These are phyloP conservation scores for Tychaedon coryphoeus DNA, from an alignment of 2,113 vertebrate species.

Conservation along the genomic window DNA sequence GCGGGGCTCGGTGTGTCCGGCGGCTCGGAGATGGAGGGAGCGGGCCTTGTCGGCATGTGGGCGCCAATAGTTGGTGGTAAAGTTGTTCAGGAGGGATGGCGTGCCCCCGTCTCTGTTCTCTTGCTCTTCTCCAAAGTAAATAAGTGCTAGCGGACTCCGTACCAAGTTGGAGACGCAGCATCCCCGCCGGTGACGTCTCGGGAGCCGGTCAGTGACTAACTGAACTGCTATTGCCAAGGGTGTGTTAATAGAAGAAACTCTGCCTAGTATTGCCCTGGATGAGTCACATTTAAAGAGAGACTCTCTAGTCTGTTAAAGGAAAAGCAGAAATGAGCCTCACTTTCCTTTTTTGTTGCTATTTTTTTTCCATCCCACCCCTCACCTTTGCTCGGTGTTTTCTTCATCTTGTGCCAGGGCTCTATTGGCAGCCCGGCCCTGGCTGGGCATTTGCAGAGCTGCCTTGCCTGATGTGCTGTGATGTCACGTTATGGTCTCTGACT, in stretches of 20 bases:
- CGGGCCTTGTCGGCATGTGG: not conserved
- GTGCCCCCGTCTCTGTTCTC: no score
- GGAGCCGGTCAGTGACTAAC: constrained; percentile 47
- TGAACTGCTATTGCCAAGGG: constrained; percentile 37
- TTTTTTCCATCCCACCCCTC: not conserved
- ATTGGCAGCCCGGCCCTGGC: rapidly evolving
- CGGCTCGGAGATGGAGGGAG: not conserved
- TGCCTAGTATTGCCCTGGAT: constrained; percentile 31
- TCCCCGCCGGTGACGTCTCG: not conserved
- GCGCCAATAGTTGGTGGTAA: not conserved
- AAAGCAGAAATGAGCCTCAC: not conserved
- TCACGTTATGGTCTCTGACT: not conserved
- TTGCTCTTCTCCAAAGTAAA: not conserved
- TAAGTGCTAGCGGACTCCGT: not conserved
- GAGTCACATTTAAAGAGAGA: constrained; percentile 35
- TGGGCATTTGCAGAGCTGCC: not conserved
- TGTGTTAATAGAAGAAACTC: constrained; percentile 22
- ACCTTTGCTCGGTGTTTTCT: not conserved
- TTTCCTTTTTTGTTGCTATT: not conserved
- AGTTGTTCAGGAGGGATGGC: not conserved
- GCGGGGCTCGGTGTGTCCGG: not conserved
- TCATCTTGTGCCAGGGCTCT: not conserved
- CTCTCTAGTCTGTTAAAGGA: not conserved
- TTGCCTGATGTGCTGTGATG: not conserved
- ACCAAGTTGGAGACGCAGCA: not conserved